Percentiles rank a stretch among this genome's conserved stretches.
Conservation (phyloP, 2,113 vertebrate genomes). For the Sarotherodon lohbergeri region DNA sequence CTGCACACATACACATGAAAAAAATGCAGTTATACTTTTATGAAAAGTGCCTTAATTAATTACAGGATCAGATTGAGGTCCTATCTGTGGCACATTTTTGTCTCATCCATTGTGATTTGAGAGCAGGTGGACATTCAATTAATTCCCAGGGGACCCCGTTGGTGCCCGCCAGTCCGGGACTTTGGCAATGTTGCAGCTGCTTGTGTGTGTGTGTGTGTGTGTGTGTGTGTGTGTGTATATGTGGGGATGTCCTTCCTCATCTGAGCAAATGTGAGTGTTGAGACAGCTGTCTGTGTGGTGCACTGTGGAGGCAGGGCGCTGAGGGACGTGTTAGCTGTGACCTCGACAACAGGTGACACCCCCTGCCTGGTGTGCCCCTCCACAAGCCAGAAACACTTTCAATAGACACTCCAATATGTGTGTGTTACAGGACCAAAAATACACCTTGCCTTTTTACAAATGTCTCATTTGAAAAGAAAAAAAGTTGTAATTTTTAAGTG, state of each 20-base stretch:
- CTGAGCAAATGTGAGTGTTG: constrained; percentile 50
- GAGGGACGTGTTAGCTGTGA: constrained; percentile 62
- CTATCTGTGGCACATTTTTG: background rate
- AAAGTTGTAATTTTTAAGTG: background rate
- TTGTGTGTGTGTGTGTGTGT: constrained; percentile 53
- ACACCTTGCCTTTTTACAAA: background rate
- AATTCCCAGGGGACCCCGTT: constrained; percentile 68
- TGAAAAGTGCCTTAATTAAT: constrained; percentile 29
- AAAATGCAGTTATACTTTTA: background rate
- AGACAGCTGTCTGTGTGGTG: constrained; percentile 73
- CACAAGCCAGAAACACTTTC: background rate
- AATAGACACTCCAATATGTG: background rate
- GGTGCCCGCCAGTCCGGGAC: constrained; percentile 77
- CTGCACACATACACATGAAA: background rate
- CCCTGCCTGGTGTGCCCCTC: background rate
- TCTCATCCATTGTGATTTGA: constrained; percentile 8
- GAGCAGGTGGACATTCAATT: constrained; percentile 64
- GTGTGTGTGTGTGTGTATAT: constrained; percentile 44
- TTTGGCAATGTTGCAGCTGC: constrained; percentile 70
- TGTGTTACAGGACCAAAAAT: constrained; percentile 32
- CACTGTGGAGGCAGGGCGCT: constrained; percentile 58
- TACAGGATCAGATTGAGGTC: background rate
- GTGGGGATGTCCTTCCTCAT: constrained; percentile 69
- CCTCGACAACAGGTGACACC: constrained; percentile 60
- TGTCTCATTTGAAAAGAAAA: background rate